Percentiles rank a stretch among this genome's conserved stretches.
Conservation (phyloP, 2,888 invertebrate genomes). For the Synanthedon formicaeformis region DNA sequence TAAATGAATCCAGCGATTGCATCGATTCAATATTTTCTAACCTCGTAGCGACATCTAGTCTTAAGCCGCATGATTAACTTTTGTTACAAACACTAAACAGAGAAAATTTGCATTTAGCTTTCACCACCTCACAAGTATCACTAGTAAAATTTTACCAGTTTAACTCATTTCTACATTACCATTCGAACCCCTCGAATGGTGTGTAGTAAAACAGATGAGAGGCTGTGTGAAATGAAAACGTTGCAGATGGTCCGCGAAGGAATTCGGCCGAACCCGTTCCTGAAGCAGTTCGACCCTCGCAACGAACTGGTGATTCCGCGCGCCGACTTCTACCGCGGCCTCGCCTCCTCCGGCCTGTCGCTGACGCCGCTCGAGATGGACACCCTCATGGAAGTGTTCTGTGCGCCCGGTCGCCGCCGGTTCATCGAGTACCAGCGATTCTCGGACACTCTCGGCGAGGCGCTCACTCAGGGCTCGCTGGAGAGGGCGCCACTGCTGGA, state of each 20-base stretch:
- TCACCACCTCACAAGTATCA: too few relatives aligned
- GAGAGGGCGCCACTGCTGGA: conserved; percentile 76
- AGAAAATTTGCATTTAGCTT: too few relatives aligned
- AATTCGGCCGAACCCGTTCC: conserved; percentile 74
- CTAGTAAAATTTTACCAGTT: too few relatives aligned
- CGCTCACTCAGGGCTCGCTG: conserved; percentile 74
- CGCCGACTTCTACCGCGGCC: conserved; percentile 77
- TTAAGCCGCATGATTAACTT: too few relatives aligned
- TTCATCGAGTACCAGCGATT: conserved; percentile 78
- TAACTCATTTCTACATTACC: too few relatives aligned
- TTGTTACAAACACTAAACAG: too few relatives aligned
- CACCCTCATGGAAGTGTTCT: conserved; percentile 80
- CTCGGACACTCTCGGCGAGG: conserved; percentile 76
- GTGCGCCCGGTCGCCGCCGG: conserved; percentile 70
- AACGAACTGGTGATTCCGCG: conserved; percentile 74
- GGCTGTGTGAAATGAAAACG: background rate
- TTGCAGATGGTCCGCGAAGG: conserved; percentile 74
- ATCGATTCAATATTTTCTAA: too few relatives aligned
- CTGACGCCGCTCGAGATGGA: conserved; percentile 76
- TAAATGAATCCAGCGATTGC: too few relatives aligned
- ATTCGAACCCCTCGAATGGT: too few relatives aligned
- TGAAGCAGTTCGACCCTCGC: conserved; percentile 74
- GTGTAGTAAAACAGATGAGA: too few relatives aligned
- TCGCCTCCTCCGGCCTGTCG: conserved; percentile 75
- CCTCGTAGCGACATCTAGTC: too few relatives aligned